These are phyloP conservation scores for Eurystomus gularis DNA, from an alignment of 2,113 vertebrate genomes.

Conservation along the genomic window DNA sequence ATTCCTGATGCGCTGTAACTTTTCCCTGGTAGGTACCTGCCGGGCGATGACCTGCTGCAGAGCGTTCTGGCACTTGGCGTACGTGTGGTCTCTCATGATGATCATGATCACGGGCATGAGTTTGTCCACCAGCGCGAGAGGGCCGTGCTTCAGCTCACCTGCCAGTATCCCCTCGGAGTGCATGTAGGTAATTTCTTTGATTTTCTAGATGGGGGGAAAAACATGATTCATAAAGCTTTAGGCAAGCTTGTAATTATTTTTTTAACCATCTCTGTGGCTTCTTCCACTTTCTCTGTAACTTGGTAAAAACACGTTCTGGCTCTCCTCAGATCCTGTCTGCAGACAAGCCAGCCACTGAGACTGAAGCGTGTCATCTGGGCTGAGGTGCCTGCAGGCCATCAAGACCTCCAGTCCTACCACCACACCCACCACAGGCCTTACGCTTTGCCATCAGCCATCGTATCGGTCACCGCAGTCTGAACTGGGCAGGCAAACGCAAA, in stretches of 20 bases:
- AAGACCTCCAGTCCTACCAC: not conserved
- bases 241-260: not conserved
- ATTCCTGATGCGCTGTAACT: rapidly evolving
- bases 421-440: not conserved
- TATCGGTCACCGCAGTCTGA: too few relatives aligned
- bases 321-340: rapidly evolving
- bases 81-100: conserved; percentile 96
- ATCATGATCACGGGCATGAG: conserved; percentile 99
- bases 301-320: not conserved
- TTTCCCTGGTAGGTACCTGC: conserved; percentile 74
- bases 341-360: not conserved
- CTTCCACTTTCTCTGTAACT: not conserved
- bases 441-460: not conserved
- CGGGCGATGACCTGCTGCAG: conserved; percentile 95
- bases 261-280: not conserved
- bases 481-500: not conserved
- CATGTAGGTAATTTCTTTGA: conserved; percentile 99
- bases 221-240: not conserved
- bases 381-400: not conserved
- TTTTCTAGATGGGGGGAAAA: conserved; percentile 82
- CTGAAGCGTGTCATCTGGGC: not conserved
- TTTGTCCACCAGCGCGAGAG: conserved; percentile 93
- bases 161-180: conserved; percentile 97
- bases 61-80: conserved; percentile 95
- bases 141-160: conserved; percentile 94